phyloP scores from a whole-genome alignment of 1,140 invertebrate genomes.

The Hetaerina americana region DNA sequence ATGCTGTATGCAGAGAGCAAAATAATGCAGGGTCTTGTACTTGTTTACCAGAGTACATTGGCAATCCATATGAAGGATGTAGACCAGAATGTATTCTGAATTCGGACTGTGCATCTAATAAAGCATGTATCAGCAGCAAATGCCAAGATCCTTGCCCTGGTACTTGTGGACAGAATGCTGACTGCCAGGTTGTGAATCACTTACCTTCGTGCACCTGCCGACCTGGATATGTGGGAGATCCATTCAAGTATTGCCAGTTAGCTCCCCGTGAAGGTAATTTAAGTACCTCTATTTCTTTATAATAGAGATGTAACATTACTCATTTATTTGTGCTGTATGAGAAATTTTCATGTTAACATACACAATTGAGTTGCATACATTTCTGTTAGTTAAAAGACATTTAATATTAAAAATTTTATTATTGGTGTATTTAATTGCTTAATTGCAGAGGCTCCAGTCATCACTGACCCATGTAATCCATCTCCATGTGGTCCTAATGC shows the following conservation, averaged over 20 bases:
- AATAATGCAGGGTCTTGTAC: constrained; percentile 51
- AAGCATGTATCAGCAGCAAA: constrained; percentile 51
- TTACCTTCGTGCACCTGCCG: constrained; percentile 54
- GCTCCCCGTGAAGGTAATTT: constrained; percentile 38
- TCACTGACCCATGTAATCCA: constrained; percentile 31
- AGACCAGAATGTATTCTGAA: constrained; percentile 58
- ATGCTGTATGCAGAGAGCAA: constrained; percentile 54
- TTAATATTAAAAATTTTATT: too few relatives aligned
- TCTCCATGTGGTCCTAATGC: constrained; percentile 46
- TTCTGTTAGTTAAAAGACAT: too few relatives aligned
- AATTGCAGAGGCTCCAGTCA: constrained; percentile 20
- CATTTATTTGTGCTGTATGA: background rate
- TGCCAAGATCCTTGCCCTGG: constrained; percentile 60
- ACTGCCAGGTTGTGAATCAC: constrained; percentile 60
- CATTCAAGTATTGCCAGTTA: constrained; percentile 42
- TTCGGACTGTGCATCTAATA: constrained; percentile 53
- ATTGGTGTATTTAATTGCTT: too few relatives aligned
- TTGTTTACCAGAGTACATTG: constrained; percentile 54
- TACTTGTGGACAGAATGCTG: constrained; percentile 54
- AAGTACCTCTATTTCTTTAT: too few relatives aligned
- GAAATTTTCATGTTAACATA: too few relatives aligned
- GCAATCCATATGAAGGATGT: constrained; percentile 62
- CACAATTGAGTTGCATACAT: too few relatives aligned
- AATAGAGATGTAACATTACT: too few relatives aligned
- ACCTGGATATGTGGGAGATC: constrained; percentile 54